Conservation (phyloP, 2,113 vertebrate genomes). For the Hassar affinis region DNA sequence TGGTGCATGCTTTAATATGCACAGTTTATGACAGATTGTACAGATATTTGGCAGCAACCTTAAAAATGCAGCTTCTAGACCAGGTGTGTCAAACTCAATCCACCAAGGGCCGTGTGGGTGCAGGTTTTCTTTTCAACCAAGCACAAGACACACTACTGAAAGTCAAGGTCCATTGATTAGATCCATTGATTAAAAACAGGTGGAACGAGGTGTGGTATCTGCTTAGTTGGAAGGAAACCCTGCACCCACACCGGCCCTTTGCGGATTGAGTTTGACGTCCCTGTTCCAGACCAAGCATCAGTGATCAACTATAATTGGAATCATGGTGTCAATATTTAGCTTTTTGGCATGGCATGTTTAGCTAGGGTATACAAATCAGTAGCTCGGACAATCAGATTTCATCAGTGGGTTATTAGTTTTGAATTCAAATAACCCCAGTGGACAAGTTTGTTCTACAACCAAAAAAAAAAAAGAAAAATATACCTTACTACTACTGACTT, state of each 20-base stretch:
- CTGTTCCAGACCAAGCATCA: not conserved
- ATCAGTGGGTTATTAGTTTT: not conserved
- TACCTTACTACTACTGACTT: too few species aligned
- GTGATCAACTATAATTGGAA: not conserved
- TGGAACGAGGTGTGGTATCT: too few species aligned
- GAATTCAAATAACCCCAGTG: not conserved
- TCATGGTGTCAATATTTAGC: not conserved
- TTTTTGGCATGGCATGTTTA: not conserved
- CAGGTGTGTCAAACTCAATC: too few species aligned
- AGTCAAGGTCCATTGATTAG: too few species aligned
- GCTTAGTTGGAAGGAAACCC: too few species aligned
- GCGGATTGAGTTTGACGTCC: too few species aligned
- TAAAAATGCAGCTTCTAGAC: not conserved
- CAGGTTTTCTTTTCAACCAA: too few species aligned
- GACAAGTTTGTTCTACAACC: not conserved
- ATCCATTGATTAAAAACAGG: too few species aligned
- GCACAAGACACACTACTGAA: too few species aligned
- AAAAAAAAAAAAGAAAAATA: not conserved
- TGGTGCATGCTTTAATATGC: not conserved
- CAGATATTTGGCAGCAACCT: not conserved
- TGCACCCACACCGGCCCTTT: too few species aligned
- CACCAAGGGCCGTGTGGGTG: too few species aligned
- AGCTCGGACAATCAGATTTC: not conserved
- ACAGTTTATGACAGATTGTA: not conserved
- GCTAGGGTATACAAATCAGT: not conserved